phyloP scores from a whole-genome alignment of 1,140 invertebrate species.

The Lucilia cuprina region DNA sequence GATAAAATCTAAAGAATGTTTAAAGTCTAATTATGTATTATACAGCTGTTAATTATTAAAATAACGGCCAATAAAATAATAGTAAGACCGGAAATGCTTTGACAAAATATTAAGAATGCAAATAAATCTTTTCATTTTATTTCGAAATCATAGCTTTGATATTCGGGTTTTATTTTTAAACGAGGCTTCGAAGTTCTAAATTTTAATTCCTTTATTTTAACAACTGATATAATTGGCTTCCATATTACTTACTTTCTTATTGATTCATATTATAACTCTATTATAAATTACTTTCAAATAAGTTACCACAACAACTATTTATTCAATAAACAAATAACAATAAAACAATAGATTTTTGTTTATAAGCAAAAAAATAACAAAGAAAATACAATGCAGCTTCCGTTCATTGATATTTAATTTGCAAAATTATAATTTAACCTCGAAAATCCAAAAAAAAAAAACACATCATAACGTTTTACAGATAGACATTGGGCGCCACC shows the following conservation, averaged over 20 bases:
- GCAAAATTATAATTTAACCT: not conserved
- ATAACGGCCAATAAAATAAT: not conserved
- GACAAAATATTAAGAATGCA: too few species aligned
- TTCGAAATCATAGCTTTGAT: too few species aligned
- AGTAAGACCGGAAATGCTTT: too few species aligned
- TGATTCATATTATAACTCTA: not conserved
- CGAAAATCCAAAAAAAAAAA: not conserved
- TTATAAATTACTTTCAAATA: not conserved
- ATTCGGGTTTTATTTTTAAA: too few species aligned
- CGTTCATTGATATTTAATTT: conserved; percentile 23
- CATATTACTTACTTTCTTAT: not conserved
- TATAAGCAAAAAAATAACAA: not conserved
- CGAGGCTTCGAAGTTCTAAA: too few species aligned
- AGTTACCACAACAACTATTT: not conserved
- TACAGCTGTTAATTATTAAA: not conserved
- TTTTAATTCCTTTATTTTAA: too few species aligned
- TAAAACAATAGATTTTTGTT: not conserved
- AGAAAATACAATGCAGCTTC: not conserved
- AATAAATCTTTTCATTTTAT: too few species aligned
- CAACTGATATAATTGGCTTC: not conserved
- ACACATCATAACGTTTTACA: not conserved
- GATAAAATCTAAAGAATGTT: too few species aligned
- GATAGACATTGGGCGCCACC: conserved; percentile 27
- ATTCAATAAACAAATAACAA: not conserved
- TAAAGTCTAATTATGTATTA: too few species aligned